Evolutionary conservation across 2,113 vertebrate species (phyloP), one percentile per base, ranked within the genome.

Genomic region (Halcyon senegalensis): DNA sequence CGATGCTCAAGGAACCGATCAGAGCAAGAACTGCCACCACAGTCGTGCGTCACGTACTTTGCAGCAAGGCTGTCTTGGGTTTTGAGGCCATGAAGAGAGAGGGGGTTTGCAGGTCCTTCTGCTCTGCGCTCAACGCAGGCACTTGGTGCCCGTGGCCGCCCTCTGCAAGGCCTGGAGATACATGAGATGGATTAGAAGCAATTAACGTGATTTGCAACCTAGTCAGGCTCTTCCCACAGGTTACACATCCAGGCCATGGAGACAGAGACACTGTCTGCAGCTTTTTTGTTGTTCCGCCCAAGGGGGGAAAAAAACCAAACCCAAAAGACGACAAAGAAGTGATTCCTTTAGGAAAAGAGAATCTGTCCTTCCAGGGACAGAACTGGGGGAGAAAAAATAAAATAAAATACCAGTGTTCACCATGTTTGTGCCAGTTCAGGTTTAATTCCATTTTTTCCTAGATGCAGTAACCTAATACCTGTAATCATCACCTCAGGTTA

Each of bases 21-120:
- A 12, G 0, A 13, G 62, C 24, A 88, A 37, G 35, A 87, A 11
- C n/a, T 2, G 3, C 37, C 25, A 5, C 12, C 1, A 8, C 11
- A 7, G 15, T 21, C 6, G 1, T 3, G 6, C 4, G 2, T 25
- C 17, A 0, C 0, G 8, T 11, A 11, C 13, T 46, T 48, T 2
- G 7, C n/a, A 72, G 37, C 51, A 67, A 41, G 51, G 4, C 8
- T 35, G 16, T 5, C 58, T 33, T 5, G 12, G 21, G 5, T 30
- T 72, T 28, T 31, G 19, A 51, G 78, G 66, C 37, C 31, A 5
- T 2, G 10, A 0, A 31, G 10, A 41, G 16, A 41, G 5, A 19
- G 16, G 20, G 16, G 25, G 4, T 13, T 18, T 46, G 70, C 12
- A 17, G 51, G 31, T 13, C 25, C 44, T 30, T 30, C 44, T 18